Evolutionary conservation across 37 sponge, comb jelly and placozoan species (phyloP), one percentile per base, ranked within the genome.

Genomic region (Amphimedon queenslandica): DNA sequence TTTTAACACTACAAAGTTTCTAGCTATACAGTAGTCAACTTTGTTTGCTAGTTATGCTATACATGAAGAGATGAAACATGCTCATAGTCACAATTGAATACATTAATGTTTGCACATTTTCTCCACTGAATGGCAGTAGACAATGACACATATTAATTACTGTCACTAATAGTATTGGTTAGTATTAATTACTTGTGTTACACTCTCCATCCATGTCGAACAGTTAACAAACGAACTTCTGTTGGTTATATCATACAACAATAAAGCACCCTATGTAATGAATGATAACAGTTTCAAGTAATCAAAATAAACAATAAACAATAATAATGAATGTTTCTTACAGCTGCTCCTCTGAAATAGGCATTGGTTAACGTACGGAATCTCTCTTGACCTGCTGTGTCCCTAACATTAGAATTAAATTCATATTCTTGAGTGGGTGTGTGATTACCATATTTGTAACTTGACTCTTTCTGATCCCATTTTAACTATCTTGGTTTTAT

Each of bases 231-330:
- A 91, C 11, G 83, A 61, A 10, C 38, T 34, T 23, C 87, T 38
- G 29, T 60, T 75, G 2, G 92, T 83, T 43, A 91, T 77, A 67
- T 91, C 92, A 78, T 91, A 91, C 61, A 91, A 57, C 37, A 91
- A 27, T 55, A 86, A 58, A 16, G 79, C 87, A 4, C 87, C 92
- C 83, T 91, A 71, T 27, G 67, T 53, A 4, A 27, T 29, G 66
- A 40, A 41, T 43, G 63, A 39, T 25, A 58, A 16, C 6, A 27
- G 6, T 5, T 35, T 10, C 4, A 37, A 38, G 68, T 39, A 27
- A 20, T 10, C 5, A 18, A 38, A 37, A 38, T n/a, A n/a, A n/a
- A n/a, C n/a, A 47, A 18, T 13, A 47, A 18, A 47, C 53, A 47
- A 47, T 47, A 13, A 18, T 18, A 8, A 47, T 8, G 8, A 47